Conservation (phyloP, 1,140 invertebrate genomes). For the Hormaphis cornu region DNA sequence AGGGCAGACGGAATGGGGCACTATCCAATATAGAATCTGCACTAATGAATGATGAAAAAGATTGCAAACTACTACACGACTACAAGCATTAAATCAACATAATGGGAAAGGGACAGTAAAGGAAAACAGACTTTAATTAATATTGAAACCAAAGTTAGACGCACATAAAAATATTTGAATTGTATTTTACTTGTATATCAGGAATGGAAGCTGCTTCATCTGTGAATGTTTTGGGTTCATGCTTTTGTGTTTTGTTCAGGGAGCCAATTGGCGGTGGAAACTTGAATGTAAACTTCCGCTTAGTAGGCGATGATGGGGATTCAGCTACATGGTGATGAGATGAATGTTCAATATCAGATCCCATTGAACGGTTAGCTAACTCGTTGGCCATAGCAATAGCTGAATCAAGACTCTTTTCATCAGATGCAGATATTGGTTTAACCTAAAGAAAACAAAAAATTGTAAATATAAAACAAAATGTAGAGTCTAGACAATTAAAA, state of each 20-base stretch:
- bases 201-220: slow-evolving; percentile 82
- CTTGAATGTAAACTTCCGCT: slow-evolving; percentile 80
- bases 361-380: slow-evolving; percentile 75
- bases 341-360: slow-evolving; percentile 41
- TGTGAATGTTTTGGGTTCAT: slow-evolving; percentile 72
- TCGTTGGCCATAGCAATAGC: slow-evolving; percentile 91
- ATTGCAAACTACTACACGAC: slow-evolving; percentile 50
- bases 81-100: slow-evolving; percentile 33
- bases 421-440: slow-evolving; percentile 88
- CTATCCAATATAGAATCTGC: slow-evolving; percentile 44
- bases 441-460: slow-evolving; percentile 47
- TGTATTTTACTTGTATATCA: slow-evolving; percentile 66
- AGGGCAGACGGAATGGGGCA: slow-evolving; percentile 49
- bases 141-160: not conserved
- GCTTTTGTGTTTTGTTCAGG: slow-evolving; percentile 49
- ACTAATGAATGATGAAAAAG: slow-evolving; percentile 43
- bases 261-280: slow-evolving; percentile 50
- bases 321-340: slow-evolving; percentile 49
- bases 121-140: slow-evolving; percentile 1
- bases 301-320: slow-evolving; percentile 66
- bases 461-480: not conserved
- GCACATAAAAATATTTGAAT: not conserved
- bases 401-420: slow-evolving; percentile 84
- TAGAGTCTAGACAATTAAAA: slow-evolving; percentile 7
- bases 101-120: not conserved